Percentiles rank a stretch among this genome's conserved stretches.
Evolutionary conservation across 2,888 invertebrate genomes (phyloP).

Genomic region (Philonicus albiceps): DNA sequence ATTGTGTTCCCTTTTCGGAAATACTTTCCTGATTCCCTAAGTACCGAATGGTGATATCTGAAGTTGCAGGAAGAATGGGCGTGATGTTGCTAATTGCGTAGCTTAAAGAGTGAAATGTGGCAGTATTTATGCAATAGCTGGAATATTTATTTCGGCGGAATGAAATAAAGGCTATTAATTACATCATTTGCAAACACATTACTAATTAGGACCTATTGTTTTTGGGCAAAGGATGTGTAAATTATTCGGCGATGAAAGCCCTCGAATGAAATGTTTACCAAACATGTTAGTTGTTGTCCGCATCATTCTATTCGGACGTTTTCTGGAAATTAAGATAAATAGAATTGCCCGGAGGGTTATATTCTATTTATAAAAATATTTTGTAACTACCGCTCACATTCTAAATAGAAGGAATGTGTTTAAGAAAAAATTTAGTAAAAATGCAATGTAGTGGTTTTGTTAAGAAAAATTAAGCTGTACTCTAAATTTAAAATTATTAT

Average conservation of each 20-base stretch:
- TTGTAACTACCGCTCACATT: not conserved
- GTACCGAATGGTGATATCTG: not conserved
- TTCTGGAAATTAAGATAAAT: not conserved
- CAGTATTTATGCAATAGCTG: not conserved
- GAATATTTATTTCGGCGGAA: not conserved
- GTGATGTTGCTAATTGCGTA: not conserved
- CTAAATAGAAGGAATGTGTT: not conserved
- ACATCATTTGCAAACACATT: not conserved
- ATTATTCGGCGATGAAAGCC: not conserved
- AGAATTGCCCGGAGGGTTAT: not conserved
- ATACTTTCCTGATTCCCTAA: not conserved
- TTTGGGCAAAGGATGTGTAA: not conserved
- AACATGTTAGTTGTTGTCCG: not conserved
- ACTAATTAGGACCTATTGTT: not conserved
- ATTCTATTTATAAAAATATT: not conserved
- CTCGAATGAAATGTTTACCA: not conserved
- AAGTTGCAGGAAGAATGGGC: not conserved
- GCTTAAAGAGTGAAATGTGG: not conserved
- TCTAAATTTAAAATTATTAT: too few species aligned
- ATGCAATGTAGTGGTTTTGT: too few species aligned
- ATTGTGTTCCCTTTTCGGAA: not conserved
- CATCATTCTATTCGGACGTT: not conserved
- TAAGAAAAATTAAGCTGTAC: too few species aligned
- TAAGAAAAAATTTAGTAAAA: not conserved
- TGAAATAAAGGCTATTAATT: not conserved